Evolutionary conservation across 1,140 invertebrate species (phyloP), one percentile per base, ranked within the genome.

Genomic region (Megalopta genalis): DNA sequence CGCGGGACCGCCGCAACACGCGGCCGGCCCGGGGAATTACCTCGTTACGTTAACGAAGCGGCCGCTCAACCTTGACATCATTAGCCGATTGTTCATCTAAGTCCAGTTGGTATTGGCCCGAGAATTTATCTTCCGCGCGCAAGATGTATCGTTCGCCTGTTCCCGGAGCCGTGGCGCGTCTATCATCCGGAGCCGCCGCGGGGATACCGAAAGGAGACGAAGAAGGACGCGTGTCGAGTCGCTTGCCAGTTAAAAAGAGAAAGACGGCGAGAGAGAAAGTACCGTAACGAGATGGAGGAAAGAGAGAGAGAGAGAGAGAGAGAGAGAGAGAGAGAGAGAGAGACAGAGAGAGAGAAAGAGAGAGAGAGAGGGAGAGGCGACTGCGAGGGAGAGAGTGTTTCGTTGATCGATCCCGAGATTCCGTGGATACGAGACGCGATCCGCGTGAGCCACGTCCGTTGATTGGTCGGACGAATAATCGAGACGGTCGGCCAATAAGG

Each of bases 401-500:
- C 76, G 71, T 86, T 82, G 72, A 59, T 86, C 84, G 77, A 86
- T 83, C 69, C 69, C 32, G 49, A 71, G 71, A 79, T 86, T 86
- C 83, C 65, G 76, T 77, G 77, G 76, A 86, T 85, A 68, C 67
- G 49, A 49, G 67, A 39, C 68, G 76, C 82, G 64, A 81, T 46
- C 42, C 67, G 70, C 76, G 72, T 59, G 67, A 57, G 69, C 64
- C 68, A 66, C 65, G 57, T 59, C 60, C 64, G 86, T 85, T 88
- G 86, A 88, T 88, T 87, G 86, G 81, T 87, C 79, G 83, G 75
- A 83, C 82, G 87, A 87, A 87, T 87, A 82, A 82, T 81, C 86
- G 78, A 81, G 54, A 77, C 77, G 79, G 74, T 32, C 81, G 54
- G 79, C 79, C 86, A 88, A 88, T 88, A 88, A 86, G 85, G 81